Percentiles rank a stretch among this genome's conserved stretches.
These are phyloP conservation scores for Acipenser oxyrinchus DNA, from an alignment of 2,797 vertebrate species.

Conservation along the genomic window DNA sequence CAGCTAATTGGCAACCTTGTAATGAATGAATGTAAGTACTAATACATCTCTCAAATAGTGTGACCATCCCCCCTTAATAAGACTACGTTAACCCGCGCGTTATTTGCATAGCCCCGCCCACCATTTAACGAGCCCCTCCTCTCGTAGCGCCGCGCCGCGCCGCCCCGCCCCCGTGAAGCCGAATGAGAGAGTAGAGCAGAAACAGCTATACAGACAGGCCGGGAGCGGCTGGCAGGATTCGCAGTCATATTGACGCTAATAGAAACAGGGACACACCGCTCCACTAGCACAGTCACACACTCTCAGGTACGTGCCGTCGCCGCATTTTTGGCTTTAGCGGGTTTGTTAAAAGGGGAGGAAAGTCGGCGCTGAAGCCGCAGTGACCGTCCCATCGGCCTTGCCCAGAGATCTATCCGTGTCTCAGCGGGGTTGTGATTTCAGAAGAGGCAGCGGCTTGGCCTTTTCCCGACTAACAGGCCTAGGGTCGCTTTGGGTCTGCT, in stretches of 20 bases:
- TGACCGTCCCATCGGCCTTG: constrained; percentile 38
- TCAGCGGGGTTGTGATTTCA: constrained; percentile 45
- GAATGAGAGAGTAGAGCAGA: constrained; percentile 46
- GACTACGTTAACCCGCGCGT: too few species aligned
- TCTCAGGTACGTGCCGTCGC: constrained; percentile 41
- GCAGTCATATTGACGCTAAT: constrained; percentile 32
- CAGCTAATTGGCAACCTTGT: too few species aligned
- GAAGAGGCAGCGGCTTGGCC: constrained; percentile 37
- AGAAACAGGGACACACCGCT: constrained; percentile 44
- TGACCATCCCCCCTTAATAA: too few species aligned
- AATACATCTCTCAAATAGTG: too few species aligned
- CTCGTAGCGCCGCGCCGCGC: constrained; percentile 30
- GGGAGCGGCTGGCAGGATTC: constrained; percentile 50
- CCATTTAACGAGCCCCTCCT: neutral
- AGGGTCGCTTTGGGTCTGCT: neutral
- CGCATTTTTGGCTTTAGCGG: neutral
- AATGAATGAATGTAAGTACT: too few species aligned
- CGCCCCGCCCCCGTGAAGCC: constrained; percentile 49
- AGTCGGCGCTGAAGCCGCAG: constrained; percentile 41
- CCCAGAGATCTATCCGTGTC: constrained; percentile 27
- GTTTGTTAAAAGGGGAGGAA: neutral
- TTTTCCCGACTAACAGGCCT: constrained; percentile 30
- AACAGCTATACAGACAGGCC: constrained; percentile 29
- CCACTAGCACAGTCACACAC: constrained; percentile 29
- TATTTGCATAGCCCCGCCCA: neutral